phyloP scores from a whole-genome alignment of 2,113 vertebrate genomes.

The Callaeas wilsoni region DNA sequence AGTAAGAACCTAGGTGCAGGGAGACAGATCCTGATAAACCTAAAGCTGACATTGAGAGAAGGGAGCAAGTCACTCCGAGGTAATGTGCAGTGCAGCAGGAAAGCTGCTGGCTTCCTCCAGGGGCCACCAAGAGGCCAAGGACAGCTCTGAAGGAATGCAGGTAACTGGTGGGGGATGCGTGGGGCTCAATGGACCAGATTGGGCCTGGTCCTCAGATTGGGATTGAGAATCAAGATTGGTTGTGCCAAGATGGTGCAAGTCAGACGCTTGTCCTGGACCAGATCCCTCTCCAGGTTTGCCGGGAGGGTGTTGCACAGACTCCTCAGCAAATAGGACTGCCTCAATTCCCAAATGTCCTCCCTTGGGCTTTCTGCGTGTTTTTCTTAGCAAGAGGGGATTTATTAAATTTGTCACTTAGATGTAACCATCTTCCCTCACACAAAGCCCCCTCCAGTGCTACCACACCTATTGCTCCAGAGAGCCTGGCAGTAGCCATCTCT shows the following conservation, averaged over 20 bases:
- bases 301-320: background rate
- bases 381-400: background rate
- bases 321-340: background rate
- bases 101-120: slow-evolving; percentile 24
- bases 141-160: slow-evolving; percentile 5
- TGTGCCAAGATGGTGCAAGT: background rate
- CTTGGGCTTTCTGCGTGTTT: background rate
- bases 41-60: slow-evolving; percentile 47
- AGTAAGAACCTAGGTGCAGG: background rate
- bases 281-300: background rate
- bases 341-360: background rate
- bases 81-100: slow-evolving; percentile 15
- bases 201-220: background rate
- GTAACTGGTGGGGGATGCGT: background rate
- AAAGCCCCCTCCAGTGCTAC: background rate
- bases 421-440: background rate
- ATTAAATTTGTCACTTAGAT: background rate
- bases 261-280: background rate
- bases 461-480: rapidly evolving
- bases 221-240: rapidly evolving
- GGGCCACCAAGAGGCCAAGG: background rate
- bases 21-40: background rate
- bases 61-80: background rate
- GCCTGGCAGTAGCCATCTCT: rapidly evolving
- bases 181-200: rapidly evolving